Evolutionary conservation across 2,888 invertebrate genomes (phyloP).

Genomic region (Lepidonotus clava): DNA sequence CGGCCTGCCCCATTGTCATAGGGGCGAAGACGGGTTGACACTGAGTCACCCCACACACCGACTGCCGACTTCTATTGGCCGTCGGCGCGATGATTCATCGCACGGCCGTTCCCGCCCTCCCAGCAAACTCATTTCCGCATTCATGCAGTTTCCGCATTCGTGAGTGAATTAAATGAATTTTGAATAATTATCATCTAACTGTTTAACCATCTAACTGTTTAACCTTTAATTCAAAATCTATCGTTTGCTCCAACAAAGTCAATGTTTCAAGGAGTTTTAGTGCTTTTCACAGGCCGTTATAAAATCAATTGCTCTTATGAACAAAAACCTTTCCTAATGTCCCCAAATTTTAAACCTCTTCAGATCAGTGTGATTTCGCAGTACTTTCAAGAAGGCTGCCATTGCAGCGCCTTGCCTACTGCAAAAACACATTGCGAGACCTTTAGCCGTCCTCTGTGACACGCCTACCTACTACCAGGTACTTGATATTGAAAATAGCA

Average conservation of each 20-base stretch:
- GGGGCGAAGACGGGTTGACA: neutral
- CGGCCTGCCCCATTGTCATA: neutral
- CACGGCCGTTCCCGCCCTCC: neutral
- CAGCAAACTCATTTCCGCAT: slow-evolving; percentile 4
- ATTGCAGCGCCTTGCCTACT: neutral
- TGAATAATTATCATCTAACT: too few relatives aligned
- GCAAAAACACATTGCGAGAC: neutral
- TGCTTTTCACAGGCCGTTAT: too few relatives aligned
- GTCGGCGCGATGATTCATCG: neutral
- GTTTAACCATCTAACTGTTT: too few relatives aligned
- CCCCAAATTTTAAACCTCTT: too few relatives aligned
- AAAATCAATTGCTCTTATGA: neutral
- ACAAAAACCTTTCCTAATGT: too few relatives aligned
- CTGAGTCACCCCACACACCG: slow-evolving; percentile 6
- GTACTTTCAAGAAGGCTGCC: neutral
- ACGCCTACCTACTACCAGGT: slow-evolving; percentile 8
- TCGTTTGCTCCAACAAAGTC: too few relatives aligned
- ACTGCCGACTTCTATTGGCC: neutral
- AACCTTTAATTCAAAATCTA: too few relatives aligned
- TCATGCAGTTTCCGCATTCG: neutral
- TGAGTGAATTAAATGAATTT: neutral
- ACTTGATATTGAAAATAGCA: slow-evolving; percentile 12
- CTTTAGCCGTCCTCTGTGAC: neutral
- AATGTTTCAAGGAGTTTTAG: too few relatives aligned
- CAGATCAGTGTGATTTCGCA: too few relatives aligned